phyloP scores from a whole-genome alignment of 2,888 invertebrate genomes.

The Eupsilia transversa region DNA sequence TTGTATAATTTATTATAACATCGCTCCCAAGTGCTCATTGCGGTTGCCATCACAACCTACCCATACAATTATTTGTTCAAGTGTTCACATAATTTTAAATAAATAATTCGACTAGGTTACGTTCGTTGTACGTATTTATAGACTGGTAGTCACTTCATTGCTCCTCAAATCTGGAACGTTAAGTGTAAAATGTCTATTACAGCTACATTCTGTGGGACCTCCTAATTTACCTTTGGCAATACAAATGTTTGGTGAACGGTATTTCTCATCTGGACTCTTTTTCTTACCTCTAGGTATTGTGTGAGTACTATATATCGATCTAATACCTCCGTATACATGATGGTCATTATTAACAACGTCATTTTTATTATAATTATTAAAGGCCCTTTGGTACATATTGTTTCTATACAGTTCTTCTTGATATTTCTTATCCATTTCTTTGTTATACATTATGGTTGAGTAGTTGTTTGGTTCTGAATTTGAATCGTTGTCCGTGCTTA shows the following conservation, averaged over 20 bases:
- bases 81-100: slow-evolving; percentile 69
- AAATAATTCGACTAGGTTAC: slow-evolving; percentile 73
- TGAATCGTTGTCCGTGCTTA: slow-evolving; percentile 78
- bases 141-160: slow-evolving; percentile 84
- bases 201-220: slow-evolving; percentile 83
- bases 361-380: slow-evolving; percentile 75
- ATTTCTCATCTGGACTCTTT: slow-evolving; percentile 78
- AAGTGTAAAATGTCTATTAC: slow-evolving; percentile 87
- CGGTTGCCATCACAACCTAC: slow-evolving; percentile 44
- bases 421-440: slow-evolving; percentile 77
- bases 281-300: slow-evolving; percentile 78
- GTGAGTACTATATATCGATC: slow-evolving; percentile 76
- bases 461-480: slow-evolving; percentile 80
- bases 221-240: slow-evolving; percentile 84
- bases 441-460: slow-evolving; percentile 77
- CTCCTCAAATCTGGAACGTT: slow-evolving; percentile 84
- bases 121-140: slow-evolving; percentile 73
- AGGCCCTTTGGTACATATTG: slow-evolving; percentile 76
- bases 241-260: slow-evolving; percentile 86
- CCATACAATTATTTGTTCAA: slow-evolving; percentile 66
- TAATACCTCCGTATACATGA: slow-evolving; percentile 68
- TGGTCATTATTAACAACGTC: slow-evolving; percentile 70
- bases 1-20: slow-evolving; percentile 49
- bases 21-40: slow-evolving; percentile 38
- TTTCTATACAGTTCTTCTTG: slow-evolving; percentile 77